Conservation (phyloP, 2,797 vertebrate species). For the Mus caroli region DNA sequence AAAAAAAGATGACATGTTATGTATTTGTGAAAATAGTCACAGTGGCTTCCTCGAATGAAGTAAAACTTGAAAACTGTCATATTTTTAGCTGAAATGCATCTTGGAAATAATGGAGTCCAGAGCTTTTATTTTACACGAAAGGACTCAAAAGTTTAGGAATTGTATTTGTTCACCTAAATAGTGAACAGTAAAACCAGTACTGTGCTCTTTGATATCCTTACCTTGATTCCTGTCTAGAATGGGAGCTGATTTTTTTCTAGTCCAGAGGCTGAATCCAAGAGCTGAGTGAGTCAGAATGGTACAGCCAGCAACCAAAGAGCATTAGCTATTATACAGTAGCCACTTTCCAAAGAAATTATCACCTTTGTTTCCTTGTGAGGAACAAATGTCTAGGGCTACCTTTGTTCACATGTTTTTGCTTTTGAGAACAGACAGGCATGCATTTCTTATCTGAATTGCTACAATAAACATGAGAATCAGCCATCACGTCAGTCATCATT, state of each 20-base stretch:
- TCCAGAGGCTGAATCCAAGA: neutral
- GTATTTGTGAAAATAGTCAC: neutral
- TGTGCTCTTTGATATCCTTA: neutral
- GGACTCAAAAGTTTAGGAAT: neutral
- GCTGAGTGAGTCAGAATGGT: neutral
- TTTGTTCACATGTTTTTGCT: neutral
- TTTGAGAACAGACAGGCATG: neutral
- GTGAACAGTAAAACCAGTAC: neutral
- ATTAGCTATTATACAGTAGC: neutral
- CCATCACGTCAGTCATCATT: neutral
- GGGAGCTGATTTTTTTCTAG: neutral
- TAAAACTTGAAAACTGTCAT: slow-evolving; percentile 41
- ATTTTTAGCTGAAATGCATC: neutral
- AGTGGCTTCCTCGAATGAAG: neutral
- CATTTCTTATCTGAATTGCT: neutral
- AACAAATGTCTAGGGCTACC: neutral
- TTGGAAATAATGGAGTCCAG: neutral
- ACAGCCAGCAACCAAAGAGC: neutral
- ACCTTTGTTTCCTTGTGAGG: neutral
- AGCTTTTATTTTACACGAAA: slow-evolving; percentile 33
- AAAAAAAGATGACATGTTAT: neutral
- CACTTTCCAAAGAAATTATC: neutral
- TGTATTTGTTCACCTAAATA: neutral
- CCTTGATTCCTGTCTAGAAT: neutral
- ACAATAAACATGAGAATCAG: neutral